These are phyloP conservation scores for Apamea epomidion DNA, from an alignment of 2,888 invertebrate species.

Conservation along the genomic window DNA sequence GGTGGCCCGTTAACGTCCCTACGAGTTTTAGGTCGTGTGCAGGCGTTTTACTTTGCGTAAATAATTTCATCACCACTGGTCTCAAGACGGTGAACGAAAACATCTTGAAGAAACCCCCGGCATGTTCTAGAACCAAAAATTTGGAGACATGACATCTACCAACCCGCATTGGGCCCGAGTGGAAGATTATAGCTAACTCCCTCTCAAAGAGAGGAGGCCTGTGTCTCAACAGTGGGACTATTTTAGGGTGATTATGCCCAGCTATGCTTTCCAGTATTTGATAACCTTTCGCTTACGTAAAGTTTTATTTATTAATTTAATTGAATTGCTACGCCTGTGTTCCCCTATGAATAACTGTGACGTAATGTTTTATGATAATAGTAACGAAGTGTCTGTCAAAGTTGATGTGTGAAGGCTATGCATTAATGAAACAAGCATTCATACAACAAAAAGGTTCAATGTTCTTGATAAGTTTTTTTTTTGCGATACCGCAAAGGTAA, in stretches of 20 bases:
- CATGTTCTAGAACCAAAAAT: too few relatives aligned
- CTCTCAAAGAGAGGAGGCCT: neutral
- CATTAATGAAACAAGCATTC: constrained; percentile 1
- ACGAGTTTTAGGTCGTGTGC: neutral
- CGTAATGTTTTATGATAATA: constrained; percentile 18
- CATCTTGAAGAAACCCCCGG: too few relatives aligned
- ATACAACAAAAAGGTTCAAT: neutral
- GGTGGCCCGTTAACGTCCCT: neutral
- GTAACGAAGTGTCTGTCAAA: constrained; percentile 29
- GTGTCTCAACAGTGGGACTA: neutral
- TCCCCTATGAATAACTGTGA: constrained; percentile 9
- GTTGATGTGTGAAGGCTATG: constrained; percentile 27
- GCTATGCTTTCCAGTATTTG: neutral
- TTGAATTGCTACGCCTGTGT: constrained; percentile 10
- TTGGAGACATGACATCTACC: too few relatives aligned
- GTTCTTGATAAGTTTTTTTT: neutral
- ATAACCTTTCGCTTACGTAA: neutral
- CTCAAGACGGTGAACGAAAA: too few relatives aligned
- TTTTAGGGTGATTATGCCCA: neutral
- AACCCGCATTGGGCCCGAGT: too few relatives aligned
- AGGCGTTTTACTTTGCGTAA: too few relatives aligned
- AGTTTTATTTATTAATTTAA: constrained; percentile 9
- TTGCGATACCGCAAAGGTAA: too few relatives aligned
- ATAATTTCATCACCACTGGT: too few relatives aligned
- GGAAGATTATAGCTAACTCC: neutral